phyloP scores from a whole-genome alignment of 2,113 vertebrate genomes.

The Actinemys pallida region DNA sequence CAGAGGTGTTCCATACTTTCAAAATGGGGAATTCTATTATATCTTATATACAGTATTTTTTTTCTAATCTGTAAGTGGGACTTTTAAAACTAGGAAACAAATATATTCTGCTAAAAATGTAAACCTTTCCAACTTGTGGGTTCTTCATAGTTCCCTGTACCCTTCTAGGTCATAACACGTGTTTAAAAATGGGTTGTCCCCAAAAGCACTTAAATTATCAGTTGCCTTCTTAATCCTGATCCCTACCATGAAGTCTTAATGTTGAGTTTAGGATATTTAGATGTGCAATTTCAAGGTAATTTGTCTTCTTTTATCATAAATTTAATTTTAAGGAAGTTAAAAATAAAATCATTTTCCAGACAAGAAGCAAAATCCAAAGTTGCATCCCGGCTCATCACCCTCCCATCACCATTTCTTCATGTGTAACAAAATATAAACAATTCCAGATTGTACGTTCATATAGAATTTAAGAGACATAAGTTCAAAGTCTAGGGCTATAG shows the following conservation, averaged over 20 bases:
- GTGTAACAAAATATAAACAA: not conserved
- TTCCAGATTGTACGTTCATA: constrained; percentile 13
- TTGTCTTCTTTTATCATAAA: not conserved
- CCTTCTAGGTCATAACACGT: not conserved
- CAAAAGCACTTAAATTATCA: not conserved
- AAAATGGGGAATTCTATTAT: not conserved
- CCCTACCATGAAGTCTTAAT: not conserved
- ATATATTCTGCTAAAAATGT: not conserved
- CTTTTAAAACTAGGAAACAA: not conserved
- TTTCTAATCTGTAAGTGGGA: not conserved
- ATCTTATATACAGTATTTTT: not conserved
- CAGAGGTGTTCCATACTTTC: not conserved
- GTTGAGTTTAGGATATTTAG: not conserved
- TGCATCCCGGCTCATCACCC: not conserved
- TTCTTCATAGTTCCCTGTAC: not conserved
- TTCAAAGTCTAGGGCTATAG: constrained; percentile 4
- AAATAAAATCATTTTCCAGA: constrained; percentile 34
- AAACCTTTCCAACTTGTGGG: not conserved
- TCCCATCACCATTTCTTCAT: constrained; percentile 8
- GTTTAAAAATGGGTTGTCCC: not conserved
- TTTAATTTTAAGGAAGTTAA: rapidly evolving
- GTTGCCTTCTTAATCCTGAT: rapidly evolving
- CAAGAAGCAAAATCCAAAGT: not conserved
- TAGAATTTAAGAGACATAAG: constrained; percentile 37
- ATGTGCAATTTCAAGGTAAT: not conserved